Percentiles rank a stretch among this genome's conserved stretches.
Evolutionary conservation across 2,113 vertebrate species (phyloP).

Genomic region (Anolis carolinensis): DNA sequence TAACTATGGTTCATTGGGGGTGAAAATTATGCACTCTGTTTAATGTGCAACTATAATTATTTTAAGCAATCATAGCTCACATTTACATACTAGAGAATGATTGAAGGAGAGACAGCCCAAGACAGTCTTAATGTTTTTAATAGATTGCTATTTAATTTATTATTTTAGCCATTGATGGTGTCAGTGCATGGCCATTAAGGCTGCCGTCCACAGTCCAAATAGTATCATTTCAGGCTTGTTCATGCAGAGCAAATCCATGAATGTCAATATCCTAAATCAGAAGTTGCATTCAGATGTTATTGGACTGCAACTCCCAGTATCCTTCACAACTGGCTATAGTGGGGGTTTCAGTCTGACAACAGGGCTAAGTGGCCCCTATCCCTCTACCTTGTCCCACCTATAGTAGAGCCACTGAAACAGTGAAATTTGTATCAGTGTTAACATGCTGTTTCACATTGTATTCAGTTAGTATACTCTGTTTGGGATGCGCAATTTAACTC

Average conservation of each 20-base stretch:
- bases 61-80: conserved; percentile 72
- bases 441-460: no score
- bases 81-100: conserved; percentile 68
- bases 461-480: no score
- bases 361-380: no score
- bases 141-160: conserved; percentile 49
- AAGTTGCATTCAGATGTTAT: no score
- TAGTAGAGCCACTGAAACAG: no score
- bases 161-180: conserved; percentile 48
- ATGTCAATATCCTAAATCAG: background rate
- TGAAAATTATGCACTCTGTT: conserved; percentile 62
- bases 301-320: no score
- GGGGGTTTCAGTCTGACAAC: no score
- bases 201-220: background rate
- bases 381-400: no score
- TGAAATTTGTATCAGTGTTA: no score
- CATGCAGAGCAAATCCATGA: background rate
- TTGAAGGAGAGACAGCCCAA: conserved; percentile 63
- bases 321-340: no score
- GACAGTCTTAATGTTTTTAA: conserved; percentile 51
- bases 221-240: background rate
- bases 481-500: no score
- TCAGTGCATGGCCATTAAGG: conserved; percentile 30
- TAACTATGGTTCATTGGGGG: conserved; percentile 63
- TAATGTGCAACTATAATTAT: conserved; percentile 74